These are phyloP conservation scores for Lordiphosa collinella DNA, from an alignment of 1,140 invertebrate species.

Conservation along the genomic window DNA sequence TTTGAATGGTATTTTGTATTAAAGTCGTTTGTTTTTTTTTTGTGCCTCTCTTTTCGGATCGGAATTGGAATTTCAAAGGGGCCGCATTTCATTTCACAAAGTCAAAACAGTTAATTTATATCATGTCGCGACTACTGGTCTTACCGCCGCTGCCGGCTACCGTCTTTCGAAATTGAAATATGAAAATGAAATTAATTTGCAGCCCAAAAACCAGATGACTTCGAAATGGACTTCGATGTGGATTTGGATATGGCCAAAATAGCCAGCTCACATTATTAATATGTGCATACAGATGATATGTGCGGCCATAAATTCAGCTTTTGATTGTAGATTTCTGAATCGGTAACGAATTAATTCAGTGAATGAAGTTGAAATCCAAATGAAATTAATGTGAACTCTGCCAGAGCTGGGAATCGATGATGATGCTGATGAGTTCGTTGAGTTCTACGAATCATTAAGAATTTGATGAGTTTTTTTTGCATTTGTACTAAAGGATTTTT, in stretches of 20 bases:
- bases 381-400: constrained; percentile 1
- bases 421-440: no score
- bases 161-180: constrained; percentile 73
- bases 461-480: no score
- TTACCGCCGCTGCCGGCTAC: constrained; percentile 61
- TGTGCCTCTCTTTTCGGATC: constrained; percentile 24
- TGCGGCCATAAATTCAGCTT: constrained; percentile 59
- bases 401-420: neutral
- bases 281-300: constrained; percentile 56
- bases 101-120: constrained; percentile 80
- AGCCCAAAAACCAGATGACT: constrained; percentile 14
- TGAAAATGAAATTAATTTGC: constrained; percentile 77
- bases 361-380: constrained; percentile 56
- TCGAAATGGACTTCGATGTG: no score
- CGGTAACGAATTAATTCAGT: constrained; percentile 47
- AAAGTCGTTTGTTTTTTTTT: constrained; percentile 6
- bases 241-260: no score
- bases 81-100: constrained; percentile 78
- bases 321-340: constrained; percentile 34
- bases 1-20: constrained; percentile 56
- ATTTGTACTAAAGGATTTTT: no score
- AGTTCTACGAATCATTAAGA: no score
- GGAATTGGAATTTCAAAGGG: constrained; percentile 69
- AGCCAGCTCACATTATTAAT: constrained; percentile 67
- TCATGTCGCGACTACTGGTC: constrained; percentile 79